These are phyloP conservation scores for Gnathochromis pfefferi DNA, from an alignment of 2,113 vertebrate genomes.

Conservation along the genomic window DNA sequence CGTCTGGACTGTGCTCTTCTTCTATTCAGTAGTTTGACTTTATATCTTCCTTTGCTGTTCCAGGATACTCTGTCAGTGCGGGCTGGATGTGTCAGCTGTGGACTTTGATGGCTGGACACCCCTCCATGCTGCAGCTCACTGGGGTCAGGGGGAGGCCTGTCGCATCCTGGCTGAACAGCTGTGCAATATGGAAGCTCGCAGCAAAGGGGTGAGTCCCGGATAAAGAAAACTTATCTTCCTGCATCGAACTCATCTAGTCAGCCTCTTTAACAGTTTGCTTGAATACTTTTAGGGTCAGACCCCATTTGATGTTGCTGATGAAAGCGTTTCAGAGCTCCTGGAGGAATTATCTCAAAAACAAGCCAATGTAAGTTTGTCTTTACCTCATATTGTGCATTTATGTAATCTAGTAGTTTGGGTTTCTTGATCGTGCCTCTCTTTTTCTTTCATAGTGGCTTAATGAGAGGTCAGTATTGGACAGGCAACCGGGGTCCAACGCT, in stretches of 20 bases:
- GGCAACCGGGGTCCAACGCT: constrained; percentile 43
- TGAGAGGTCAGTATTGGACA: constrained; percentile 58
- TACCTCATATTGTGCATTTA: neutral
- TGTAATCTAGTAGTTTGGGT: neutral
- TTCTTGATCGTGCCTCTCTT: neutral
- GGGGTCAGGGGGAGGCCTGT: constrained; percentile 90
- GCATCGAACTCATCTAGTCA: neutral
- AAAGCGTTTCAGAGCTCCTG: constrained; percentile 75
- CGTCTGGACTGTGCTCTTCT: neutral
- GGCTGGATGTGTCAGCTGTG: constrained; percentile 80
- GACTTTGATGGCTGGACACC: constrained; percentile 93
- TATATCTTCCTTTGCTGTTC: fast-evolving
- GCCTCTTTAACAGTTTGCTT: neutral
- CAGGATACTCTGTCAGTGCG: constrained; percentile 89
- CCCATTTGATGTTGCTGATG: constrained; percentile 84
- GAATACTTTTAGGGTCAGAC: constrained; percentile 76
- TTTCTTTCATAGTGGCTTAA: constrained; percentile 58
- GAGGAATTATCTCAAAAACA: constrained; percentile 82
- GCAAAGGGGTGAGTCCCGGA: constrained; percentile 80
- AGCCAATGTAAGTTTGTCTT: constrained; percentile 67
- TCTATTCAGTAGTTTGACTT: neutral
- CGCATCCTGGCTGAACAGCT: constrained; percentile 84
- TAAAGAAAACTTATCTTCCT: neutral
- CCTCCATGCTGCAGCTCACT: constrained; percentile 88
- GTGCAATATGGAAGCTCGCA: constrained; percentile 88